Evolutionary conservation across 2,113 vertebrate genomes (phyloP).

Genomic region (Eudyptes chrysolophus): DNA sequence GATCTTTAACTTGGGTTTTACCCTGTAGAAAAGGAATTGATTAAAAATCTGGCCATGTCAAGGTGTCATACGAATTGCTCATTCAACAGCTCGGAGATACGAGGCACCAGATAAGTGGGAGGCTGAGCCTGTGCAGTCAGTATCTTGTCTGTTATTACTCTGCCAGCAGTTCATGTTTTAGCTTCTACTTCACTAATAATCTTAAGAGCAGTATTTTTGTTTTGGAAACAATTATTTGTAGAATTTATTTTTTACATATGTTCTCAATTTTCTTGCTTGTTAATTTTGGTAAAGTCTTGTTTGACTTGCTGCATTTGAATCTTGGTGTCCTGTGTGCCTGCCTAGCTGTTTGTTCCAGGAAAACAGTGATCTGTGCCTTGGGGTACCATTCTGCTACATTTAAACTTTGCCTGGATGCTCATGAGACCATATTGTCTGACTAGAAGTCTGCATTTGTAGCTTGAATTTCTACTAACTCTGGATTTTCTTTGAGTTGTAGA

Average conservation of each 20-base stretch:
- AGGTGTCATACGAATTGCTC: conserved; percentile 2
- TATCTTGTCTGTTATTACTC: neutral
- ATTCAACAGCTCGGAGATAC: neutral
- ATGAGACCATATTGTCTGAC: neutral
- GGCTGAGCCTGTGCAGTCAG: neutral
- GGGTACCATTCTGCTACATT: neutral
- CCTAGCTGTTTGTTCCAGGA: conserved; percentile 2
- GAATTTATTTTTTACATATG: neutral
- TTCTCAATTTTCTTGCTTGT: neutral
- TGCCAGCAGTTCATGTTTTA: neutral
- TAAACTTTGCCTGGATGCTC: conserved; percentile 19
- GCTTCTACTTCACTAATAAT: neutral
- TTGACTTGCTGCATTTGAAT: neutral
- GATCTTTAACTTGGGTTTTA: neutral
- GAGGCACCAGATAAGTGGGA: neutral
- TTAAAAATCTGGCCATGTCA: neutral
- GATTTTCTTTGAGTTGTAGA: neutral
- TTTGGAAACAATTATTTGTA: neutral
- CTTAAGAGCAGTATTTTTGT: neutral
- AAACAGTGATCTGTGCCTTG: neutral
- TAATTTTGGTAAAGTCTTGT: neutral
- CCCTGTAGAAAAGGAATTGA: neutral
- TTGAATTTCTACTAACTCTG: neutral
- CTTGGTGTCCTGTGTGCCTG: neutral
- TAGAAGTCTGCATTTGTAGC: neutral